Evolutionary conservation across 2,113 vertebrate species (phyloP).

Genomic region (Melanostigma gelatinosum): DNA sequence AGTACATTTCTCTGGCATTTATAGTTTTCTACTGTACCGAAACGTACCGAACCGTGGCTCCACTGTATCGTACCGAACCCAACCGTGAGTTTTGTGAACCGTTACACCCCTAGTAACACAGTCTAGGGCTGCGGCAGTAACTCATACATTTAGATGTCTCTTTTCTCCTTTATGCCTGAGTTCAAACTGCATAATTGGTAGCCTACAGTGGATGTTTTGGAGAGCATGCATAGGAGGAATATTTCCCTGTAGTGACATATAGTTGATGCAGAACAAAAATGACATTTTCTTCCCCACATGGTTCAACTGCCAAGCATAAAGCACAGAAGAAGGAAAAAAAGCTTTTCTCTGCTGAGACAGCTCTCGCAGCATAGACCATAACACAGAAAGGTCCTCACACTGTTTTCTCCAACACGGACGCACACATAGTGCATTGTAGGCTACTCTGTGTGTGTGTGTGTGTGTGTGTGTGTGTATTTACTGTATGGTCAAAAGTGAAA

Average conservation of each 20-base stretch:
- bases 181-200: conserved; percentile 67
- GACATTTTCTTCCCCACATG: conserved; percentile 66
- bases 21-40: too few species aligned
- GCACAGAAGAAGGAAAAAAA: conserved; percentile 17
- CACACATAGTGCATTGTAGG: background rate
- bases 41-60: too few species aligned
- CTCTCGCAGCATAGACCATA: conserved; percentile 36
- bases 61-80: too few species aligned
- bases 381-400: conserved; percentile 37
- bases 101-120: too few species aligned
- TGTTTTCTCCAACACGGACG: background rate
- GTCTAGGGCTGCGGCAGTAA: conserved; percentile 19
- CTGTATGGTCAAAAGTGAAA: conserved; percentile 32
- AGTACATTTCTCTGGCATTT: too few species aligned
- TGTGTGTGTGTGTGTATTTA: background rate
- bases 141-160: conserved; percentile 31
- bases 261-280: conserved; percentile 70
- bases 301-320: conserved; percentile 51
- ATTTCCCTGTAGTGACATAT: conserved; percentile 68
- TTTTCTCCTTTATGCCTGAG: conserved; percentile 55
- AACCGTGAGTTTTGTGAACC: too few species aligned
- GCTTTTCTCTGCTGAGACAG: conserved; percentile 42
- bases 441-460: background rate
- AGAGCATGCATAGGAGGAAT: conserved; percentile 38
- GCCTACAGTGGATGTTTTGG: conserved; percentile 47